These are phyloP conservation scores for Chouioia cunea DNA, from an alignment of 2,888 invertebrate genomes.

Conservation along the genomic window DNA sequence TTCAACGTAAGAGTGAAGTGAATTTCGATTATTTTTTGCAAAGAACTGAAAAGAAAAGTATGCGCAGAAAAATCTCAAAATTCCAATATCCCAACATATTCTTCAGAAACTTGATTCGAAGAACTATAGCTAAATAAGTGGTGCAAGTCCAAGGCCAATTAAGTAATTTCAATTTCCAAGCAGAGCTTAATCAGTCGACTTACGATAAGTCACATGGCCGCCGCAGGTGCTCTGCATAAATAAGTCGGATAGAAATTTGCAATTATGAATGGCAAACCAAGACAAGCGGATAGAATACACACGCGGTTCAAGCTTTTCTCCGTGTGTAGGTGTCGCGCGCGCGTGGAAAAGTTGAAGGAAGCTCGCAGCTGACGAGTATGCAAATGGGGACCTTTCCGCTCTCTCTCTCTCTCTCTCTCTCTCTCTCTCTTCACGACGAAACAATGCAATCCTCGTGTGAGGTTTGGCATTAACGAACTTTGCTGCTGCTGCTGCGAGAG, in stretches of 20 bases:
- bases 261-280: constrained; percentile 63
- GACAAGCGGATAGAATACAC: constrained; percentile 15
- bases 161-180: constrained; percentile 49
- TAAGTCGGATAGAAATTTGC: constrained; percentile 67
- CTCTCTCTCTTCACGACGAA: no score
- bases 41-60: no score
- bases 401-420: no score
- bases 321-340: constrained; percentile 55
- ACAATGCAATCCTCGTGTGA: constrained; percentile 62
- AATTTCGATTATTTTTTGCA: no score
- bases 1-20: no score
- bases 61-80: no score
- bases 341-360: constrained; percentile 69
- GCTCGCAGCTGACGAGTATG: constrained; percentile 69
- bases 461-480: constrained; percentile 62
- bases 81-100: no score
- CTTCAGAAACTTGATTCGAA: no score
- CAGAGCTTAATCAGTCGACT: constrained; percentile 44
- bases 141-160: constrained; percentile 33
- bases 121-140: no score
- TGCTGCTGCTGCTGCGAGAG: constrained; percentile 20
- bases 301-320: constrained; percentile 34
- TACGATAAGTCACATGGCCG: constrained; percentile 2
- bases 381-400: constrained; percentile 62
- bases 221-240: constrained; percentile 61